These are phyloP conservation scores for Goniozus legneri DNA, from an alignment of 1,140 invertebrate genomes.

Conservation along the genomic window DNA sequence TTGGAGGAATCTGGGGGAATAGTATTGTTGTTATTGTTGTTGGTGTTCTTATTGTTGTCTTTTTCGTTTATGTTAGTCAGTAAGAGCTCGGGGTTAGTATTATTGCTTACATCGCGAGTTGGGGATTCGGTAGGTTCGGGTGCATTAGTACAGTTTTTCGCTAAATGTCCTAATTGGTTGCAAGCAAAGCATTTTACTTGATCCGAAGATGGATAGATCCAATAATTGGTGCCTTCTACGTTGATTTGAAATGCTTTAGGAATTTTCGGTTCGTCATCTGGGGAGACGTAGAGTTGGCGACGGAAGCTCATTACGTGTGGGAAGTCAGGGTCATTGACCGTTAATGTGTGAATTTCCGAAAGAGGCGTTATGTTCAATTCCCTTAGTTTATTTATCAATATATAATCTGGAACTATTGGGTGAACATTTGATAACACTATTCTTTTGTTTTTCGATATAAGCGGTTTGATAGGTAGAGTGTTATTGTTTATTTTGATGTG, in stretches of 20 bases:
- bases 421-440: constrained; percentile 10
- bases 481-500: not conserved
- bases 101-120: too few relatives aligned
- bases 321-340: not conserved
- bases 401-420: constrained; percentile 1
- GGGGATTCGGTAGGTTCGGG: too few relatives aligned
- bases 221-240: not conserved
- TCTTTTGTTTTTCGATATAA: constrained; percentile 10
- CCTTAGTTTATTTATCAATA: too few relatives aligned
- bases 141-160: not conserved
- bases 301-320: not conserved
- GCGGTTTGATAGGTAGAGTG: constrained; percentile 2
- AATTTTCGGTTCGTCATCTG: not conserved
- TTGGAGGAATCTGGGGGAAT: too few relatives aligned
- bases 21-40: too few relatives aligned
- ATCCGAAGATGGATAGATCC: not conserved
- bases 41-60: too few relatives aligned
- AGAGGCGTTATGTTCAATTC: constrained; percentile 1
- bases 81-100: too few relatives aligned
- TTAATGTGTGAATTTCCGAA: not conserved
- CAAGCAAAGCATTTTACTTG: constrained; percentile 13
- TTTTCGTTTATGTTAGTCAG: too few relatives aligned
- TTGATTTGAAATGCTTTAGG: not conserved
- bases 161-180: constrained; percentile 15
- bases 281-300: not conserved